Base-by-base conservation (phyloP, 2,797 vertebrate genomes). In the Malurus splendens region DNA sequence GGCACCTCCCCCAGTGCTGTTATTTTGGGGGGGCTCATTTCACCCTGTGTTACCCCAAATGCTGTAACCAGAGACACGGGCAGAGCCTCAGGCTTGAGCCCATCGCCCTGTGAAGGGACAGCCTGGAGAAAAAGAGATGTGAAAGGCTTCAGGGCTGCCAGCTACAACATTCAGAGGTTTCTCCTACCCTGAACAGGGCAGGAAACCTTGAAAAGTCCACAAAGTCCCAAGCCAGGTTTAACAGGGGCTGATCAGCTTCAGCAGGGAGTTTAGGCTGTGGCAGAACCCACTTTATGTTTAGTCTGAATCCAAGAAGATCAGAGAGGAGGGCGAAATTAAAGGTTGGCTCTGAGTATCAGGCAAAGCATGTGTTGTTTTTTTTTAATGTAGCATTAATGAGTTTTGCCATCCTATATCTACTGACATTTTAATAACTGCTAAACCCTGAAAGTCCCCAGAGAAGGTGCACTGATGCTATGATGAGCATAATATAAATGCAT, bases 341-440 rank as follows among this genome's bases (percentile, higher is more conserved):
- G 91, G 86, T 78, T 87, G 71, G 71, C 18, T 56, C 56, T 44
- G 76, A 84, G 64, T 71, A 88, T 61, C 75, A 79, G 42, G 50
- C 56, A 79, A 91, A 39, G 70, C 48, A 68, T 86, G 57, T 3
- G 36, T 36, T 36, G 36, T 20, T 72, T 78, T 75, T 79, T 92
- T 68, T 71, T 9, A 62, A 68, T 57, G 85, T 86, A 70, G 44
- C 68, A 86, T 68, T 87, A 93, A 93, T 90, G 86, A 84, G 66
- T 87, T 92, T 90, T 95, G 77, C 74, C 80, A 84, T 88, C 57
- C 87, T 88, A 74, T 82, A 87, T 67, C 85, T 82, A 71, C 87
- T 89, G 90, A 93, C 89, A 90, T 90, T 93, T 95, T 93, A 89
- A 93, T 95, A 95, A 87, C 85, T 93, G 79, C 87, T 95, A 94